Conservation (phyloP, 92 coral and sea anemone genomes). For the Galaxea fascicularis region DNA sequence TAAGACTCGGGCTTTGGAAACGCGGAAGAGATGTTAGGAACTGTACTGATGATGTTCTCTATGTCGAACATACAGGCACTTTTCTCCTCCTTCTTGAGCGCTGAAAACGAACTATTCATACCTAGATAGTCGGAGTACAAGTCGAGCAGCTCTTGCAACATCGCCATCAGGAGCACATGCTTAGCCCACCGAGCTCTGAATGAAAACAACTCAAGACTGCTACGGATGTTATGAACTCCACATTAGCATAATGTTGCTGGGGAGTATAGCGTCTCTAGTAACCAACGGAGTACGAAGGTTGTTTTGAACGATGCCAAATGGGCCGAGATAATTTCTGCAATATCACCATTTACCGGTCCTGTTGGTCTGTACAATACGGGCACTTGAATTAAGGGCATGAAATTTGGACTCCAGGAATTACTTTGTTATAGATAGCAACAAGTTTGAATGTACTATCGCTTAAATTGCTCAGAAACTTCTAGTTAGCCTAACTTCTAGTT, state of each 20-base stretch:
- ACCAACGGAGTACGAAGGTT: slow-evolving; percentile 1
- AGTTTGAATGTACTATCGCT: not conserved
- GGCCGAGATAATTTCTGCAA: not conserved
- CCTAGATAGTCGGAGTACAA: not conserved
- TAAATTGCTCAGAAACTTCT: not conserved
- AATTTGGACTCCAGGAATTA: not conserved
- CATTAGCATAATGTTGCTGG: slow-evolving; percentile 46
- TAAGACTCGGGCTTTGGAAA: not conserved
- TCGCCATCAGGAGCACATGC: slow-evolving; percentile 28
- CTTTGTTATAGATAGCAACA: slow-evolving; percentile 8
- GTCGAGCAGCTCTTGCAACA: slow-evolving; percentile 20
- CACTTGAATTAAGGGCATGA: not conserved
- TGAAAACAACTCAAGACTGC: slow-evolving; percentile 25
- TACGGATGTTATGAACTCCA: slow-evolving; percentile 18
- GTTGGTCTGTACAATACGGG: not conserved
- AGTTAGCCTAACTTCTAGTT: too few relatives aligned
- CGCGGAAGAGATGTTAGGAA: slow-evolving; percentile 4
- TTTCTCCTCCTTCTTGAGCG: slow-evolving; percentile 21
- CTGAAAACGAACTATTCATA: slow-evolving; percentile 4
- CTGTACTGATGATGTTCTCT: not conserved
- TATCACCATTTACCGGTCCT: not conserved
- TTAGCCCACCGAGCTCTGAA: not conserved
- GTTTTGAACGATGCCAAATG: not conserved
- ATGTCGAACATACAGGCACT: slow-evolving; percentile 27
- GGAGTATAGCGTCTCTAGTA: slow-evolving; percentile 27